Conservation (phyloP, 2,888 invertebrate species). For the Lottia scabra region DNA sequence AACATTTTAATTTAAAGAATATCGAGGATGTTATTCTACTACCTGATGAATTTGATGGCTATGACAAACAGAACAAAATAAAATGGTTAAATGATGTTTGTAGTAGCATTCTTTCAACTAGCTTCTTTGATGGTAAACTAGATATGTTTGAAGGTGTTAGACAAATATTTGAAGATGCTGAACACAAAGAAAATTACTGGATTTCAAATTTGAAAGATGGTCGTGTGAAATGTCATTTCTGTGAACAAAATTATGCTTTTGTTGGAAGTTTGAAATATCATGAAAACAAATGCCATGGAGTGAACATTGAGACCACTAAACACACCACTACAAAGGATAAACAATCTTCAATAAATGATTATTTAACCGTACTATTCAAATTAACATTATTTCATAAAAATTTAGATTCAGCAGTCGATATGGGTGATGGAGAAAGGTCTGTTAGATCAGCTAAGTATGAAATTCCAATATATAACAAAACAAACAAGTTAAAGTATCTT, state of each 20-base stretch:
- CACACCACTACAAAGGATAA: neutral
- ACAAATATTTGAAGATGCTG: conserved; percentile 18
- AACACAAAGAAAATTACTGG: conserved; percentile 26
- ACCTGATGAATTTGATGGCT: neutral
- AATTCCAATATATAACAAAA: conserved; percentile 22
- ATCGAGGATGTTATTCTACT: conserved; percentile 8
- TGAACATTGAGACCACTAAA: neutral
- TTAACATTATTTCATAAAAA: neutral
- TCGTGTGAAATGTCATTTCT: conserved; percentile 18
- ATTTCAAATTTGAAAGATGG: conserved; percentile 12
- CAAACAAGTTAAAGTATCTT: no score
- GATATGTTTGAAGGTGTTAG: conserved; percentile 10
- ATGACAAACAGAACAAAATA: conserved; percentile 2
- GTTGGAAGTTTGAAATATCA: no score
- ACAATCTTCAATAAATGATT: no score
- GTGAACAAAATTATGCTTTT: conserved; percentile 20
- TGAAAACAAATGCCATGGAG: conserved; percentile 3
- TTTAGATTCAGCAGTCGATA: no score
- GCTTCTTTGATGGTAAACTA: conserved; percentile 10
- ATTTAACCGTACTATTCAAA: conserved; percentile 17
- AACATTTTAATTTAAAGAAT: conserved; percentile 11
- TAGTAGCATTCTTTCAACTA: neutral
- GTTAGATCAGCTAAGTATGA: conserved; percentile 32
- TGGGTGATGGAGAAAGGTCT: conserved; percentile 21
- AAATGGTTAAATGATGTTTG: conserved; percentile 14